These are phyloP conservation scores for Parnassius orleans DNA, from an alignment of 2,888 invertebrate species.

Conservation along the genomic window DNA sequence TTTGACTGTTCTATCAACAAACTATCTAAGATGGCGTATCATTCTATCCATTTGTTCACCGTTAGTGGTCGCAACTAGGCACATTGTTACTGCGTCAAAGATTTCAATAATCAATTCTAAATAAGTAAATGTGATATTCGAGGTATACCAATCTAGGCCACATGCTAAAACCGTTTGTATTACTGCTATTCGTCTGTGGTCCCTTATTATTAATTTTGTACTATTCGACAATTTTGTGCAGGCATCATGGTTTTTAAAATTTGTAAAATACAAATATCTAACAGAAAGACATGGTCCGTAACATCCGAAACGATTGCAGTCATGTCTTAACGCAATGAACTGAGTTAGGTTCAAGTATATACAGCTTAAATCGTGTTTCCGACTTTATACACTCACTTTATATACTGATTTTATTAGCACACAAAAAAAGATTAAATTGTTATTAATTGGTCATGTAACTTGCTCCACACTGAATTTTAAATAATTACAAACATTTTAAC, in stretches of 20 bases:
- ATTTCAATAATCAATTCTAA: no score
- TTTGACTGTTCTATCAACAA: no score
- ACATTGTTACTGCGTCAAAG: no score
- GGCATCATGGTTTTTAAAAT: conserved; percentile 19
- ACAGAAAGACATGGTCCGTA: conserved; percentile 9
- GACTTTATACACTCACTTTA: background rate
- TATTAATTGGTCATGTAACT: background rate
- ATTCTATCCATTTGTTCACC: background rate
- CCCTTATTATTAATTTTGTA: background rate
- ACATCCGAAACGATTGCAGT: conserved; percentile 19
- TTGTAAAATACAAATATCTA: conserved; percentile 15
- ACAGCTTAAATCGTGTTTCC: background rate
- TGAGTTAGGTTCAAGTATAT: background rate
- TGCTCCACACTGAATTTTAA: no score
- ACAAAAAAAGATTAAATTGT: background rate
- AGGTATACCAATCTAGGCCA: no score
- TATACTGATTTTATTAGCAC: background rate
- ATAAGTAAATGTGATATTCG: no score
- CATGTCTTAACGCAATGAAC: conserved; percentile 17
- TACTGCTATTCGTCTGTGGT: no score
- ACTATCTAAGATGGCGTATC: background rate
- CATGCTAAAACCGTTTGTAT: no score
- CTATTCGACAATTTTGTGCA: background rate
- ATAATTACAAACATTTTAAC: no score
- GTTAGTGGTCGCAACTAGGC: background rate